Evolutionary conservation across 2,797 vertebrate species (phyloP).

Genomic region (Sphenopsis melanotis): DNA sequence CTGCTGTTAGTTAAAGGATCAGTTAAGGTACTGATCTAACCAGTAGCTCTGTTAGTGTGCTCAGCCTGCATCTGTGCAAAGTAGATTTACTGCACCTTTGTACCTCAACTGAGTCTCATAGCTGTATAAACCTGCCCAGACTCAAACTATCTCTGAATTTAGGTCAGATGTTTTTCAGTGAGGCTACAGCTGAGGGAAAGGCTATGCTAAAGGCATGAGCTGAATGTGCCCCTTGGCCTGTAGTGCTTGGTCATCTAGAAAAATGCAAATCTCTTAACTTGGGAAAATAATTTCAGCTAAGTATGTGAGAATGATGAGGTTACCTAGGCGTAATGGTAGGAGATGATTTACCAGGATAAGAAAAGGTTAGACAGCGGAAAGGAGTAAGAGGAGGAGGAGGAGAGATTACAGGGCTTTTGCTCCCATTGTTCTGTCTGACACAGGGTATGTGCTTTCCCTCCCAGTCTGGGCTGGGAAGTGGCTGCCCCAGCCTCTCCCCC

Average conservation of each 20-base stretch:
- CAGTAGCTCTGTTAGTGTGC: background rate
- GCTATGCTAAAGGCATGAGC: background rate
- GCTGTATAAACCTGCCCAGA: background rate
- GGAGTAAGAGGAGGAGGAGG: background rate
- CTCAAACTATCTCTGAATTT: background rate
- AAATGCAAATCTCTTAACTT: background rate
- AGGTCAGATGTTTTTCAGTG: background rate
- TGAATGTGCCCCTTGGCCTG: background rate
- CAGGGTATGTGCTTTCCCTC: background rate
- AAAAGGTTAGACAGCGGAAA: background rate
- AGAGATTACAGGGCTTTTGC: background rate
- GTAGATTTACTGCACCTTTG: background rate
- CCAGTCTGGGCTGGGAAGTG: background rate
- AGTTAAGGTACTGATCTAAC: background rate
- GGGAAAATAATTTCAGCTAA: conserved; percentile 7
- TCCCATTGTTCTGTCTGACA: background rate
- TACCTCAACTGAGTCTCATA: background rate
- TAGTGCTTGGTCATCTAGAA: background rate
- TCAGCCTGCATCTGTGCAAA: background rate
- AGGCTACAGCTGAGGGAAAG: background rate
- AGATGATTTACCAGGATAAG: background rate
- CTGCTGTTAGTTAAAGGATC: background rate
- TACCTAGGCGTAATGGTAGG: background rate
- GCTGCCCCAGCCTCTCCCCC: background rate
- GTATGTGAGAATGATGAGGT: background rate